These are phyloP conservation scores for Trachelus iudaicus DNA, from an alignment of 2,888 invertebrate genomes.

Conservation along the genomic window DNA sequence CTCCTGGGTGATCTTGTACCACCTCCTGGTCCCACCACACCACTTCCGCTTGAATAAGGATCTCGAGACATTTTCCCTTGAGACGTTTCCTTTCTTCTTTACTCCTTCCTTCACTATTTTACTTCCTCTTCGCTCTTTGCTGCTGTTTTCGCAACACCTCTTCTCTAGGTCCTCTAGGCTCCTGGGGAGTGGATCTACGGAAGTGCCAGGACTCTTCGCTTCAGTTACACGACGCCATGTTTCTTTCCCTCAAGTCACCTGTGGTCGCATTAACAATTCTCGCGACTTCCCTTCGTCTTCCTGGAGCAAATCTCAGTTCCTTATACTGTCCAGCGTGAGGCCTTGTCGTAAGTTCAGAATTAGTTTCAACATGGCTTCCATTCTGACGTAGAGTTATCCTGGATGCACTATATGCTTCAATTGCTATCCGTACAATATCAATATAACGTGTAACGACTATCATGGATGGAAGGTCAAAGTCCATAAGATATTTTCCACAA, in stretches of 20 bases:
- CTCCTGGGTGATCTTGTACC: constrained; percentile 69
- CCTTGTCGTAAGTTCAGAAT: neutral
- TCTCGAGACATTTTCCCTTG: constrained; percentile 70
- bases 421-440: neutral
- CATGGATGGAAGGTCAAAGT: neutral
- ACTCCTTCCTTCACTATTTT: neutral
- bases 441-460: neutral
- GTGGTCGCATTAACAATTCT: neutral
- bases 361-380: neutral
- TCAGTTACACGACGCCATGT: neutral
- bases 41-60: constrained; percentile 70
- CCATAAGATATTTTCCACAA: neutral
- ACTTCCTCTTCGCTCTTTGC: neutral
- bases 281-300: neutral
- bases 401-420: neutral
- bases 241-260: neutral
- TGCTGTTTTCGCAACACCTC: too few relatives aligned
- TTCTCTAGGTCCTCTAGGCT: neutral
- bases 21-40: constrained; percentile 74
- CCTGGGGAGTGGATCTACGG: neutral
- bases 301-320: neutral
- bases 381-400: neutral
- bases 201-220: neutral
- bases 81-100: neutral
- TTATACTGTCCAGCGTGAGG: neutral